phyloP scores from a whole-genome alignment of 2,888 invertebrate genomes.

The Dione vanillae region DNA sequence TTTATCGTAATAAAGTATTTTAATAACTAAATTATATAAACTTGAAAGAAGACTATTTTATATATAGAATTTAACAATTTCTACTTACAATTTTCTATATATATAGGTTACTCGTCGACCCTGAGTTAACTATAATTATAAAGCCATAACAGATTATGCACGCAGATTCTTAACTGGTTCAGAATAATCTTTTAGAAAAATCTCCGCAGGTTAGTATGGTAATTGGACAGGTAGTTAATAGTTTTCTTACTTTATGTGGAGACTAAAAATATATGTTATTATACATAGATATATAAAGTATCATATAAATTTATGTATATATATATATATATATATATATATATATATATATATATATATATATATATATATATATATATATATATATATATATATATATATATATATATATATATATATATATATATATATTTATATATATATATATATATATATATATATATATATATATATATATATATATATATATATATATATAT shows the following conservation, averaged over 20 bases:
- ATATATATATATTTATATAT: no score
- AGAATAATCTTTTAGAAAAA: constrained; percentile 27
- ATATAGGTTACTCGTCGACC: background rate
- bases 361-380: no score
- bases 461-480: no score
- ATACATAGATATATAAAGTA: no score
- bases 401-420: no score
- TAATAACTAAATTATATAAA: background rate
- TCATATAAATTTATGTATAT: background rate
- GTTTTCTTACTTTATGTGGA: constrained; percentile 6
- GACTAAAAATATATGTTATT: constrained; percentile 17
- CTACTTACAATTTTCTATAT: background rate
- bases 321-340: background rate
- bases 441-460: no score
- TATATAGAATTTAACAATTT: background rate
- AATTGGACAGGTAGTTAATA: constrained; percentile 1
- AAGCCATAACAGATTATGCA: constrained; percentile 10
- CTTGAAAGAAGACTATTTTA: background rate
- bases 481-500: no score
- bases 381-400: no score
- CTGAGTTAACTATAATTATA: constrained; percentile 13
- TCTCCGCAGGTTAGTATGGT: constrained; percentile 15
- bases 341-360: no score
- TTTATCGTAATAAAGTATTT: no score
- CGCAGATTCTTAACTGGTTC: constrained; percentile 17